These are phyloP conservation scores for Plecturocebus donacophilus DNA, from an alignment of 2,113 vertebrate species.

Conservation along the genomic window DNA sequence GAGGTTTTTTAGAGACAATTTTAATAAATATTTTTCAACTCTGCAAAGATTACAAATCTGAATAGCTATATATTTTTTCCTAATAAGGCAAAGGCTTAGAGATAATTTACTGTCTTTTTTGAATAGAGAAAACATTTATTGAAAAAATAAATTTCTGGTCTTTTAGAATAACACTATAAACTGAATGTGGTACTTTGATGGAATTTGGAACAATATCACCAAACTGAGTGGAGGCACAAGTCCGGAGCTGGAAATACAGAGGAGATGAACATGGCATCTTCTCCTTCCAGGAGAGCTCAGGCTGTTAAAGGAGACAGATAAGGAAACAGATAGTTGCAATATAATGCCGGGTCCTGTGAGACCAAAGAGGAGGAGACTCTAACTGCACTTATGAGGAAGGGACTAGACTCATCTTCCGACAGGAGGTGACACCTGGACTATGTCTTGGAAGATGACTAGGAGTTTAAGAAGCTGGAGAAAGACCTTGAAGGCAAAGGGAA, in stretches of 20 bases:
- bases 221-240: not conserved
- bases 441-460: not conserved
- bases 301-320: not conserved
- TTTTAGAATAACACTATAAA: constrained; percentile 31
- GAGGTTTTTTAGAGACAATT: constrained; percentile 37
- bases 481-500: not conserved
- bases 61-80: constrained; percentile 50
- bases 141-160: constrained; percentile 18
- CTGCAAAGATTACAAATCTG: constrained; percentile 54
- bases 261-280: not conserved
- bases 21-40: constrained; percentile 57
- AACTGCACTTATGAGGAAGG: not conserved
- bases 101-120: constrained; percentile 62
- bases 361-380: not conserved
- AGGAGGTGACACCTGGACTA: not conserved
- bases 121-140: constrained; percentile 48
- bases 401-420: not conserved
- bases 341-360: not conserved
- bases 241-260: not conserved
- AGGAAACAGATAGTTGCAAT: not conserved
- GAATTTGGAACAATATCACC: not conserved
- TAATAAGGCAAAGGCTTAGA: constrained; percentile 63
- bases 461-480: not conserved
- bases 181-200: not conserved
- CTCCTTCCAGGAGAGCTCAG: not conserved